These are phyloP conservation scores for Eurytemora carolleeae DNA, from an alignment of 1,140 invertebrate species.

Conservation along the genomic window DNA sequence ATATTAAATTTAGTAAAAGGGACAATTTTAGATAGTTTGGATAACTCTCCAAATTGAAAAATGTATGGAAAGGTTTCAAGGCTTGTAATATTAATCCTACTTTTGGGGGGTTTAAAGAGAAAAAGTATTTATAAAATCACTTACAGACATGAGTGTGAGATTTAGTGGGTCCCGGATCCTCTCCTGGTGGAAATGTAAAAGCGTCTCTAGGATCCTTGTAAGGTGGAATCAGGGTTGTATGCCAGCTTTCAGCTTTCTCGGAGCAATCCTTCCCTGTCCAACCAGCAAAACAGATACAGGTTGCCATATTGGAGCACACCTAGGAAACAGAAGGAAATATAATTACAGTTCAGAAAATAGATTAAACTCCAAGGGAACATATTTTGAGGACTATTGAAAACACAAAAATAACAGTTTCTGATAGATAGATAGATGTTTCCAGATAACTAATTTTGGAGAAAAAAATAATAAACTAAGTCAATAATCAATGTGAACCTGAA, in stretches of 20 bases:
- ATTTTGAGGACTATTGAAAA: too few relatives aligned
- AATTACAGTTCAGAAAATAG: too few relatives aligned
- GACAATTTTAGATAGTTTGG: slow-evolving; percentile 57
- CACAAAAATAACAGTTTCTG: too few relatives aligned
- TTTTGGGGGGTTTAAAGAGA: slow-evolving; percentile 4
- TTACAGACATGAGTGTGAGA: slow-evolving; percentile 16
- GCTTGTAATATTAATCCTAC: slow-evolving; percentile 2
- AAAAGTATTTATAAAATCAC: too few relatives aligned
- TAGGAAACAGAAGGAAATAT: too few relatives aligned
- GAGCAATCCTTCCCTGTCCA: slow-evolving; percentile 80
- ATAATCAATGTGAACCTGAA: too few relatives aligned
- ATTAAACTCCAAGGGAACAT: too few relatives aligned
- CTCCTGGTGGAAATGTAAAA: slow-evolving; percentile 5
- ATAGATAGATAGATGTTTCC: too few relatives aligned
- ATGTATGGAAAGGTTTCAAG: background rate
- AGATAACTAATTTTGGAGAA: too few relatives aligned
- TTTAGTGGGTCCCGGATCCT: background rate
- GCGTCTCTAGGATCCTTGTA: too few relatives aligned
- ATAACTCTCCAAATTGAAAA: background rate
- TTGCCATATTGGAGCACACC: slow-evolving; percentile 80
- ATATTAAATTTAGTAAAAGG: too few relatives aligned
- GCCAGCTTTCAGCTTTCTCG: slow-evolving; percentile 28
- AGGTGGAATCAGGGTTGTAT: background rate
- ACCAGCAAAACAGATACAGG: slow-evolving; percentile 68
- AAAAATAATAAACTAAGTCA: too few relatives aligned